phyloP scores from a whole-genome alignment of 2,113 vertebrate species.

The Telmatochromis sp. region DNA sequence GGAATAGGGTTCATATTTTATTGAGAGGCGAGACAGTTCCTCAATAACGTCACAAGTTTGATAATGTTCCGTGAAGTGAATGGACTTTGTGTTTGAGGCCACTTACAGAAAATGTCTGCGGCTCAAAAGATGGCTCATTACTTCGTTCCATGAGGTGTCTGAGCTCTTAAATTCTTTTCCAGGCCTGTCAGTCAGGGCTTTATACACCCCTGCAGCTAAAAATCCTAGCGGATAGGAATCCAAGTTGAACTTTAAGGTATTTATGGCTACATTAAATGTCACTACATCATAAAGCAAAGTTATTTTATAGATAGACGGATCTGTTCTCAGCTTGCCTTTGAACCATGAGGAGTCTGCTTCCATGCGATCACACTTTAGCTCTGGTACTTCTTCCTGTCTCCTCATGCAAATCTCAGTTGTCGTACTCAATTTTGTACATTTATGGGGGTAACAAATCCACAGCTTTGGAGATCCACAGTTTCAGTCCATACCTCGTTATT shows the following conservation, averaged over 20 bases:
- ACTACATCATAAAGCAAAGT: not conserved
- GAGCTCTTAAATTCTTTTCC: not conserved
- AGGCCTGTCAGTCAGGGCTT: constrained; percentile 1
- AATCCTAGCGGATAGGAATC: not conserved
- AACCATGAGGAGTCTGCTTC: not conserved
- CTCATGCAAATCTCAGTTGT: not conserved
- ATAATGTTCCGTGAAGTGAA: constrained; percentile 44
- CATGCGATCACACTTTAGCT: not conserved
- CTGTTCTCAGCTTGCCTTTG: not conserved
- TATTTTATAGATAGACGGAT: not conserved
- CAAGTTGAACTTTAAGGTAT: not conserved
- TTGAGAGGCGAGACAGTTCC: constrained; percentile 50
- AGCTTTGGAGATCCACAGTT: not conserved
- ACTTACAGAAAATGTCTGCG: constrained; percentile 36
- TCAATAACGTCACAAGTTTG: constrained; percentile 55
- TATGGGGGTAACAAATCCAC: not conserved
- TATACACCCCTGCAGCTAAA: not conserved
- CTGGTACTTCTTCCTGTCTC: not conserved
- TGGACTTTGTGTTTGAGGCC: constrained; percentile 42
- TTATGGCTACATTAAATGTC: not conserved
- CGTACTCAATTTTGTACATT: not conserved
- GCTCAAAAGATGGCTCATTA: constrained; percentile 33
- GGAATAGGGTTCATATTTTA: constrained; percentile 50
- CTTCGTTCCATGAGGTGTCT: not conserved
- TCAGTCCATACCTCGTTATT: not conserved